These are phyloP conservation scores for Seriola dumerili DNA, from an alignment of 2,113 vertebrate genomes.

Conservation along the genomic window DNA sequence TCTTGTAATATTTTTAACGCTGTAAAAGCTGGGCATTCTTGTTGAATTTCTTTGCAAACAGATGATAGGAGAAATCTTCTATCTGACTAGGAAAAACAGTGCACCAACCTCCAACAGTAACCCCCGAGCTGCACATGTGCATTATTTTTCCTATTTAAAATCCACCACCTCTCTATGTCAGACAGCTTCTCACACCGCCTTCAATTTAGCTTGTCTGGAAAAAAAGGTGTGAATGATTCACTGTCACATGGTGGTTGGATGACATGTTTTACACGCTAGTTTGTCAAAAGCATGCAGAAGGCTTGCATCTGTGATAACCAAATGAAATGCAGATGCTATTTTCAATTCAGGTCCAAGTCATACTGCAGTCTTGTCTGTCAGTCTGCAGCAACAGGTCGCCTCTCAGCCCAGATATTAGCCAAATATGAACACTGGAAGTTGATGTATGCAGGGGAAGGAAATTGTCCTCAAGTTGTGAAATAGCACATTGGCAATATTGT, in stretches of 20 bases:
- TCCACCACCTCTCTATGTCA: neutral
- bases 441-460: neutral
- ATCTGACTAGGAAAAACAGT: neutral
- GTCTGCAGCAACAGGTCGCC: neutral
- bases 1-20: neutral
- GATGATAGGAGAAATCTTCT: slow-evolving; percentile 24
- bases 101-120: slow-evolving; percentile 27
- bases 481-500: slow-evolving; percentile 42
- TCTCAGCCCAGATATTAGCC: slow-evolving; percentile 2
- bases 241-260: slow-evolving; percentile 8
- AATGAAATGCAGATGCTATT: neutral
- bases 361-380: neutral
- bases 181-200: slow-evolving; percentile 22
- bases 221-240: slow-evolving; percentile 51
- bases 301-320: no score
- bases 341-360: neutral
- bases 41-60: slow-evolving; percentile 8
- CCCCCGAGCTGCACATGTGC: slow-evolving; percentile 7
- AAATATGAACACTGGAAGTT: slow-evolving; percentile 5
- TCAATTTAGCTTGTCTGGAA: slow-evolving; percentile 6
- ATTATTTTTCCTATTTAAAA: slow-evolving; percentile 23
- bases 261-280: neutral
- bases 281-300: slow-evolving; percentile 5
- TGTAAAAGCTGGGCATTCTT: neutral
- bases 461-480: slow-evolving; percentile 27